Evolutionary conservation across 2,888 invertebrate genomes (phyloP).

Genomic region (Zaprionus bogoriensis): DNA sequence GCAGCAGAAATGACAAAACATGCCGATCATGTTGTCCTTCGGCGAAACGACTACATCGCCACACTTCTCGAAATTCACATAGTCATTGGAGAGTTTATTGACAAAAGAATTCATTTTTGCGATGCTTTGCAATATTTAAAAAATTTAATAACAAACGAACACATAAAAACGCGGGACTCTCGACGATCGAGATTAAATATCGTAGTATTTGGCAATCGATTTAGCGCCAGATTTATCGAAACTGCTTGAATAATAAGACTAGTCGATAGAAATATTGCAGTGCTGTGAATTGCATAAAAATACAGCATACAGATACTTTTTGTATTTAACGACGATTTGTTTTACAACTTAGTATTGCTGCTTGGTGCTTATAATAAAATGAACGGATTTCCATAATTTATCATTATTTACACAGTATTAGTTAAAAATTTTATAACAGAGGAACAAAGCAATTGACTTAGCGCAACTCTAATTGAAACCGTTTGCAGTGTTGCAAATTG

Average conservation of each 20-base stretch:
- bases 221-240: constrained; percentile 13
- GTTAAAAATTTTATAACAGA: too few relatives aligned
- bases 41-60: constrained; percentile 67
- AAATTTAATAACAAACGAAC: constrained; percentile 6
- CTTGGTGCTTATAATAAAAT: too few relatives aligned
- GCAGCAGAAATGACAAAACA: constrained; percentile 62
- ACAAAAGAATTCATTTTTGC: constrained; percentile 42
- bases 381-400: too few relatives aligned
- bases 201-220: neutral
- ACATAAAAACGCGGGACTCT: constrained; percentile 20
- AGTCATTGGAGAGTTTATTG: constrained; percentile 17
- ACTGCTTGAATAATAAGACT: too few relatives aligned
- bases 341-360: constrained; percentile 85
- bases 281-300: neutral
- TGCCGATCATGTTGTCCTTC: constrained; percentile 45
- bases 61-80: constrained; percentile 60
- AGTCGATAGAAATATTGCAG: neutral
- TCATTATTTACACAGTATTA: too few relatives aligned
- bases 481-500: neutral
- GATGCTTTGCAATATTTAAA: neutral
- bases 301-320: constrained; percentile 11
- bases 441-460: too few relatives aligned
- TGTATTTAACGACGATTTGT: neutral
- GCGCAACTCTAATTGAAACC: too few relatives aligned
- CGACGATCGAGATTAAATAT: neutral